Conservation (phyloP, 2,888 invertebrate genomes). For the Trachelus iudaicus region DNA sequence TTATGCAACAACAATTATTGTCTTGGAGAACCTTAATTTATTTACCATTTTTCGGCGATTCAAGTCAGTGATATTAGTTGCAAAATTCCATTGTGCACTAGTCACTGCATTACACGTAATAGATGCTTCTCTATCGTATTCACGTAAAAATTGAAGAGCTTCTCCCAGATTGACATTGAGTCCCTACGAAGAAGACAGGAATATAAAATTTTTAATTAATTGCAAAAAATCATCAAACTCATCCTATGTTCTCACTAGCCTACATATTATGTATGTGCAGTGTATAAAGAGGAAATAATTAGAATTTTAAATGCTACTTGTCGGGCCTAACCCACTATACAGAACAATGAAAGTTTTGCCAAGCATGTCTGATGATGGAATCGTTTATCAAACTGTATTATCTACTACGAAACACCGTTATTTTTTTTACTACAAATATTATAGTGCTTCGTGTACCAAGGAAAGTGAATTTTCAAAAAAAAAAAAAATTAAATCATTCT, state of each 20-base stretch:
- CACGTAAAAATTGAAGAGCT: constrained; percentile 77
- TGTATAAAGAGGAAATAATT: constrained; percentile 19
- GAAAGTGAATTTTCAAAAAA: neutral
- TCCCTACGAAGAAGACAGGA: constrained; percentile 66
- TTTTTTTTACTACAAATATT: neutral
- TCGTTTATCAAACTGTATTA: constrained; percentile 42
- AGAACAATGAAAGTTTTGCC: constrained; percentile 33
- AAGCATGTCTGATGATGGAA: constrained; percentile 31
- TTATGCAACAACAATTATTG: neutral
- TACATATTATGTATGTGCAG: constrained; percentile 18
- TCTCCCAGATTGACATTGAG: constrained; percentile 75
- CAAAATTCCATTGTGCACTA: constrained; percentile 80
- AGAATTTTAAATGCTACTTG: constrained; percentile 32
- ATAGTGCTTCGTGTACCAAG: neutral
- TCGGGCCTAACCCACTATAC: constrained; percentile 13
- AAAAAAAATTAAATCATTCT: neutral
- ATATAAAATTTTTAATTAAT: neutral
- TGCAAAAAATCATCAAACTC: neutral
- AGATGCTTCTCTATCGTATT: constrained; percentile 79
- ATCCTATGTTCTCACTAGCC: constrained; percentile 16
- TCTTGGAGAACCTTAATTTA: neutral
- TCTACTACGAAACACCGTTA: constrained; percentile 38
- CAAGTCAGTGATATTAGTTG: constrained; percentile 79
- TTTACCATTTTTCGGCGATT: constrained; percentile 76
- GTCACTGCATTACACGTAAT: constrained; percentile 79